Conservation (phyloP, 2,888 invertebrate genomes). For the Stomorhina lunata region DNA sequence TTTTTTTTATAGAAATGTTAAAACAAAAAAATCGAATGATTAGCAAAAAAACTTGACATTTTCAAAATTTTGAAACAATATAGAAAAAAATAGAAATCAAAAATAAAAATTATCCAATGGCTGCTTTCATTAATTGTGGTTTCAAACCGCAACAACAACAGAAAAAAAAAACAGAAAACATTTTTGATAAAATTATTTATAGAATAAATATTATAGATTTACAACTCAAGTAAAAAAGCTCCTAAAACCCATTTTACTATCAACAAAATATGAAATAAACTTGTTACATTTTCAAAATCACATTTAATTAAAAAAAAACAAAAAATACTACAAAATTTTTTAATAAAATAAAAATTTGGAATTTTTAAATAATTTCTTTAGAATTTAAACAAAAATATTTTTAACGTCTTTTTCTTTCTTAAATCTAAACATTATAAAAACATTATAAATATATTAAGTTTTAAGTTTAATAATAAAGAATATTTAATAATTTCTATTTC, state of each 20-base stretch:
- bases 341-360: background rate
- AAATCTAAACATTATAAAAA: too few species aligned
- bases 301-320: background rate
- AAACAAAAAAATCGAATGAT: too few species aligned
- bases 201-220: constrained; percentile 8
- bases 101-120: background rate
- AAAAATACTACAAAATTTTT: background rate
- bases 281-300: background rate
- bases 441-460: too few species aligned
- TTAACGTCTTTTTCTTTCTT: too few species aligned
- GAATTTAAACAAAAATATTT: too few species aligned
- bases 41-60: background rate
- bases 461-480: too few species aligned
- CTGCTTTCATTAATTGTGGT: constrained; percentile 30
- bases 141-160: background rate
- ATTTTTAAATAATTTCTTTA: too few species aligned
- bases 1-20: too few species aligned
- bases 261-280: background rate
- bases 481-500: background rate
- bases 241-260: too few species aligned
- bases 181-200: constrained; percentile 29
- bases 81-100: background rate
- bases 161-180: too few species aligned
- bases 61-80: background rate
- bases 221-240: background rate